Conservation (phyloP, 2,888 invertebrate genomes). For the Lucinisca nassula region DNA sequence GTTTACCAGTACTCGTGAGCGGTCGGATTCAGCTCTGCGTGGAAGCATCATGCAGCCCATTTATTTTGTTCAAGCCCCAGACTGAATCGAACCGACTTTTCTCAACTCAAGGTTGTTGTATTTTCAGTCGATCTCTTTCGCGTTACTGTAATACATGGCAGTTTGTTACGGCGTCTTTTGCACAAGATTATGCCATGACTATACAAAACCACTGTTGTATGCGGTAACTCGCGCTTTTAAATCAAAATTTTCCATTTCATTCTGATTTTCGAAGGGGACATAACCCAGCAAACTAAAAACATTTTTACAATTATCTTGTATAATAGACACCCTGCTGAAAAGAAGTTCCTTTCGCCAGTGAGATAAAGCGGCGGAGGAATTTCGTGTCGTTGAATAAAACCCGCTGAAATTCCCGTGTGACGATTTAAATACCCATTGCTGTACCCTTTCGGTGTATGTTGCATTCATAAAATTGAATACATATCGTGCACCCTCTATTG, state of each 20-base stretch:
- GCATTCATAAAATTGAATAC: background rate
- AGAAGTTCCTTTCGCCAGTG: background rate
- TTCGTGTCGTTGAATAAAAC: background rate
- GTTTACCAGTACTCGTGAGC: too few species aligned
- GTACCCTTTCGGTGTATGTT: background rate
- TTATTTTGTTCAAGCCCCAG: too few species aligned
- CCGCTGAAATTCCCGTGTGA: background rate
- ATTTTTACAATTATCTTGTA: background rate
- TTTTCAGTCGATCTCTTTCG: too few species aligned
- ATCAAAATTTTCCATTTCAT: background rate
- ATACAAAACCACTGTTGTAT: too few species aligned
- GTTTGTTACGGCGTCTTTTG: too few species aligned
- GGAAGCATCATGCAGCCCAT: too few species aligned
- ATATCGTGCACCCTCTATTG: constrained; percentile 2
- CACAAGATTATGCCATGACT: too few species aligned
- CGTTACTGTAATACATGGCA: too few species aligned
- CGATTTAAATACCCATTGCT: background rate
- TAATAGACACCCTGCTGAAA: background rate
- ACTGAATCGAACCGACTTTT: too few species aligned
- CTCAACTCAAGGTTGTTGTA: too few species aligned
- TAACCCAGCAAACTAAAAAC: background rate
- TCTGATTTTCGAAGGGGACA: background rate
- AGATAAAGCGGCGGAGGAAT: background rate
- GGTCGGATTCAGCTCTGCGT: too few species aligned
- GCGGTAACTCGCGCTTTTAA: background rate